Conservation (phyloP, 2,113 vertebrate species). For the Mormyrus lacerda region DNA sequence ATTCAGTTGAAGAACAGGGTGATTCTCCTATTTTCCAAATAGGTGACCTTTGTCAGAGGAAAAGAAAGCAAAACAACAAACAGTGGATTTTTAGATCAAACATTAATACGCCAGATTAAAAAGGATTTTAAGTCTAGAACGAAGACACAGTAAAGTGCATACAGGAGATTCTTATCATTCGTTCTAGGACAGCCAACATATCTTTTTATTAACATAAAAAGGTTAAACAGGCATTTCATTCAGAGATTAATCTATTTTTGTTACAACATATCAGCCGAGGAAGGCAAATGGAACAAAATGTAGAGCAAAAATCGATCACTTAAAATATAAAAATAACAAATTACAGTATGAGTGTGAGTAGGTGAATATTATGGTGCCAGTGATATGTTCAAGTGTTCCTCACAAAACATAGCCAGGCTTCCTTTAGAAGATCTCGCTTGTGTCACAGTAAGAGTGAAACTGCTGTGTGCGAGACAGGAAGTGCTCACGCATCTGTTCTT, state of each 20-base stretch:
- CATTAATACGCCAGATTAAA: background rate
- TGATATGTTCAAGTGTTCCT: background rate
- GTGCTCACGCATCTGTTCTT: conserved; percentile 25
- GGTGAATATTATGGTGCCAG: background rate
- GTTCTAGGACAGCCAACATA: background rate
- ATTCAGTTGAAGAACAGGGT: background rate
- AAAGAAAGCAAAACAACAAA: background rate
- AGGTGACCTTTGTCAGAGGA: background rate
- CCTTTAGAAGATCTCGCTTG: background rate
- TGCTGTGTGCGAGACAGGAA: background rate
- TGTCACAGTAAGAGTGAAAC: background rate
- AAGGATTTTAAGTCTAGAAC: background rate
- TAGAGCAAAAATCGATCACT: background rate
- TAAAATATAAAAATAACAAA: background rate
- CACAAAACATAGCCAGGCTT: background rate
- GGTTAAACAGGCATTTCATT: background rate
- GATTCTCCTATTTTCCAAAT: background rate
- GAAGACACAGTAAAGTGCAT: background rate
- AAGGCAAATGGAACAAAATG: background rate
- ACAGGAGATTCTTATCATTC: background rate
- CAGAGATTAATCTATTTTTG: background rate
- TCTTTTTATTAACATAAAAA: background rate
- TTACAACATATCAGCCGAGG: background rate
- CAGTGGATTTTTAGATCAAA: background rate
- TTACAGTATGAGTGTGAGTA: background rate